These are phyloP conservation scores for Pachymerium ferrugineum DNA, from an alignment of 2,888 invertebrate species.

Conservation along the genomic window DNA sequence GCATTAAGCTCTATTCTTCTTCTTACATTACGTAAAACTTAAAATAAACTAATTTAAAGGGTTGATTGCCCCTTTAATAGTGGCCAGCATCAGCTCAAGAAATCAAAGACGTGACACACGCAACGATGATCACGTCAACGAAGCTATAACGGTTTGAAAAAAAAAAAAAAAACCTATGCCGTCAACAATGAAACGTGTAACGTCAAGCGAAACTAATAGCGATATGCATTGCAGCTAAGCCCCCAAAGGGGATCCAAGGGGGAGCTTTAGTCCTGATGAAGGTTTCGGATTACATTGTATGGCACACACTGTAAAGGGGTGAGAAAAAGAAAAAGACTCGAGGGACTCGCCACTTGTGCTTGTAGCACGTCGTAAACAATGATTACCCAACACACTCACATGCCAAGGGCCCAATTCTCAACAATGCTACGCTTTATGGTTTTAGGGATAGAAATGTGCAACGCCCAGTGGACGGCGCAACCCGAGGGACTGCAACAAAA, in stretches of 20 bases:
- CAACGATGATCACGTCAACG: background rate
- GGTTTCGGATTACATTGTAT: slow-evolving; percentile 13
- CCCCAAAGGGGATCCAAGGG: slow-evolving; percentile 12
- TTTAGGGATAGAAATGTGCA: slow-evolving; percentile 9
- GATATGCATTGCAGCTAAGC: slow-evolving; percentile 27
- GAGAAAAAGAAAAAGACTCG: background rate
- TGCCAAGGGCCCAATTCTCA: slow-evolving; percentile 22
- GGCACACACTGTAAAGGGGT: background rate
- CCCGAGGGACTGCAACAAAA: background rate
- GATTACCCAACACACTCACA: background rate
- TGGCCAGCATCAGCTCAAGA: too few species aligned
- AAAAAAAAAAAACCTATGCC: background rate
- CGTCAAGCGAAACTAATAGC: slow-evolving; percentile 15
- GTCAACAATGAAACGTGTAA: slow-evolving; percentile 9
- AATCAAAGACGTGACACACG: background rate
- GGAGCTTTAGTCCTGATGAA: slow-evolving; percentile 19
- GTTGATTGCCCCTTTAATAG: too few species aligned
- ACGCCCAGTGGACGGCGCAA: slow-evolving; percentile 1
- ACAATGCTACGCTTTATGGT: slow-evolving; percentile 25
- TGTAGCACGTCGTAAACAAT: slow-evolving; percentile 3
- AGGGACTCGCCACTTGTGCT: slow-evolving; percentile 1
- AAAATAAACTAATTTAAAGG: too few species aligned
- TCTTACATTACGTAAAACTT: too few species aligned
- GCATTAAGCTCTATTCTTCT: too few species aligned
- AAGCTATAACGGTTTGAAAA: background rate